Conservation (phyloP, 2,113 vertebrate species). For the Notarius quadriscutis region DNA sequence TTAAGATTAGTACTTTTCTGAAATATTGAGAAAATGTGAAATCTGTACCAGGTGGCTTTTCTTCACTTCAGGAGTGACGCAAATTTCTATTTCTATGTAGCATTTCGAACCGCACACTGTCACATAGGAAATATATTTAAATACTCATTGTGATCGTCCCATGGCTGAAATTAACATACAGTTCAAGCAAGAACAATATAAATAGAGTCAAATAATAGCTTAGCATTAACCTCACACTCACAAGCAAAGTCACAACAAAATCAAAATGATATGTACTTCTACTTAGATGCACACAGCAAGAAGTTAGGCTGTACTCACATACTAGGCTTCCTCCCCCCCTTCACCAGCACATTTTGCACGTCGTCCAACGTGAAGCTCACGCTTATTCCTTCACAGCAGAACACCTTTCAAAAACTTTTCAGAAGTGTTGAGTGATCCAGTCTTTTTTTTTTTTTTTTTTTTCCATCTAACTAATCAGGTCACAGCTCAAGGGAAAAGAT, state of each 20-base stretch:
- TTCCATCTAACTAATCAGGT: not conserved
- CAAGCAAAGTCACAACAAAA: slow-evolving; percentile 17
- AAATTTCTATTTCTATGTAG: not conserved
- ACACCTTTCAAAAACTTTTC: slow-evolving; percentile 12
- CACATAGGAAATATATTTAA: not conserved
- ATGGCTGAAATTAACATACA: slow-evolving; percentile 3
- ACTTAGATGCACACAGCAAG: not conserved
- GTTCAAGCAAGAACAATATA: not conserved
- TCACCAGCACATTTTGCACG: not conserved
- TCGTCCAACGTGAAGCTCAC: not conserved
- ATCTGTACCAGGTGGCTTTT: slow-evolving; percentile 1
- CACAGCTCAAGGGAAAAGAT: slow-evolving; percentile 11
- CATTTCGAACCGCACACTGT: not conserved
- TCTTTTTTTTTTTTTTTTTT: not conserved
- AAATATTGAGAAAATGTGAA: not conserved
- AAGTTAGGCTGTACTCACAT: not conserved
- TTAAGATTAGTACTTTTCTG: not conserved
- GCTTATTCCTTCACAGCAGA: not conserved
- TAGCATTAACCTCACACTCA: not conserved
- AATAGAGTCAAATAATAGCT: slow-evolving; percentile 12
- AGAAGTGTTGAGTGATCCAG: not conserved
- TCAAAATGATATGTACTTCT: not conserved
- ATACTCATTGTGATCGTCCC: not conserved
- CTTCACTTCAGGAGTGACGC: not conserved
- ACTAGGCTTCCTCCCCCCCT: not conserved